Evolutionary conservation across 2,888 invertebrate genomes (phyloP).

Genomic region (Ormyrus pomaceus): DNA sequence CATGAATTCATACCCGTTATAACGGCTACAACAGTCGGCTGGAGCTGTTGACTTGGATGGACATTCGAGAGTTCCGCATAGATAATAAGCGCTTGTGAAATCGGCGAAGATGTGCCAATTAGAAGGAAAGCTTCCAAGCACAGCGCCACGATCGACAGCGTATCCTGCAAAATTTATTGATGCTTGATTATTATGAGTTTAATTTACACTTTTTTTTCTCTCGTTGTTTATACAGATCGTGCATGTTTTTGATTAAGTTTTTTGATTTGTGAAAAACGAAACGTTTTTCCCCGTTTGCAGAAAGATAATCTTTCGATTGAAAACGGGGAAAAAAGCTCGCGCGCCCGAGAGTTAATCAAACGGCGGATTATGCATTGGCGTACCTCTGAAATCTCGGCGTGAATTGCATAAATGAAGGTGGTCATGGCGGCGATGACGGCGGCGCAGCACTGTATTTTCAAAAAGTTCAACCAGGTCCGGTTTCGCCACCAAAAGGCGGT

Average conservation of each 20-base stretch:
- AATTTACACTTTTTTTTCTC: too few species aligned
- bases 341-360: too few species aligned
- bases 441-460: slow-evolving; percentile 83
- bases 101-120: slow-evolving; percentile 83
- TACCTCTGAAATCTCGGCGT: slow-evolving; percentile 72
- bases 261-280: too few species aligned
- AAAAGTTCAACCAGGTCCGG: slow-evolving; percentile 79
- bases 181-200: not conserved
- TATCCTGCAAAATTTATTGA: slow-evolving; percentile 74
- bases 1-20: slow-evolving; percentile 78
- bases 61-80: slow-evolving; percentile 83
- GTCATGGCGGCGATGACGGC: slow-evolving; percentile 85
- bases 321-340: too few species aligned
- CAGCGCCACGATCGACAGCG: slow-evolving; percentile 80
- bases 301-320: too few species aligned
- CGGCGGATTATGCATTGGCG: slow-evolving; percentile 28
- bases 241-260: too few species aligned
- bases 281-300: too few species aligned
- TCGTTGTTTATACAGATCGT: too few species aligned
- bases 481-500: slow-evolving; percentile 77
- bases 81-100: slow-evolving; percentile 83
- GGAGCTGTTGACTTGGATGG: slow-evolving; percentile 77
- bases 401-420: slow-evolving; percentile 75
- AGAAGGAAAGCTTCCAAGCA: slow-evolving; percentile 82
- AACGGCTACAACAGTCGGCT: slow-evolving; percentile 82